A percentile compares a stretch with the other conserved stretches of the same genome.
Conservation (phyloP, 2,113 vertebrate species). For the Psilopsiagon aymara region DNA sequence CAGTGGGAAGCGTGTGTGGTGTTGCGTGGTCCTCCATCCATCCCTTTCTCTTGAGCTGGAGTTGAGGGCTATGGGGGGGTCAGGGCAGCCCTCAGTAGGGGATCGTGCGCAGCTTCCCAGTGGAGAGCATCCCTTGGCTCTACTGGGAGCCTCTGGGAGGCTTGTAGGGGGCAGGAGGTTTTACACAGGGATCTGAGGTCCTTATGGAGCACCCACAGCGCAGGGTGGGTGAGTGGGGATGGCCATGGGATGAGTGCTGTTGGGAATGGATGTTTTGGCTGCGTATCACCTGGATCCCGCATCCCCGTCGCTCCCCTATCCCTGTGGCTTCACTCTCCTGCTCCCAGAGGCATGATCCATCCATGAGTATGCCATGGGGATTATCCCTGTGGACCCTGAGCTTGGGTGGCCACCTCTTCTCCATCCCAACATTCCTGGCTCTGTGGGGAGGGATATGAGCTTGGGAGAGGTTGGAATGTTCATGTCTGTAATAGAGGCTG, state of each 20-base stretch:
- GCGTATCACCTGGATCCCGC: accelerated
- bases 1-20: not conserved
- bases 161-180: not conserved
- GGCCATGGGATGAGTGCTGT: accelerated
- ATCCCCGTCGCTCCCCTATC: accelerated
- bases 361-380: not conserved
- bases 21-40: not conserved
- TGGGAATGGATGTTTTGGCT: accelerated
- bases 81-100: not conserved
- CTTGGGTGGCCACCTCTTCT: not conserved
- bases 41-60: not conserved
- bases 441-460: accelerated
- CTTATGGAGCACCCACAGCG: accelerated
- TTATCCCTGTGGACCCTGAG: accelerated
- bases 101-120: not conserved
- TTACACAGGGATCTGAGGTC: accelerated
- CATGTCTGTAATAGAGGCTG: not conserved
- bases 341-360: not conserved
- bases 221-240: accelerated
- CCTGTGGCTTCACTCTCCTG: accelerated
- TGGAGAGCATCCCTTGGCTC: not conserved
- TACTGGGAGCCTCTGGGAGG: not conserved
- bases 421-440: accelerated
- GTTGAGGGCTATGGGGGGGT: not conserved
- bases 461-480: not conserved